phyloP scores from a whole-genome alignment of 2,888 invertebrate species.

The Girardia tigrina region DNA sequence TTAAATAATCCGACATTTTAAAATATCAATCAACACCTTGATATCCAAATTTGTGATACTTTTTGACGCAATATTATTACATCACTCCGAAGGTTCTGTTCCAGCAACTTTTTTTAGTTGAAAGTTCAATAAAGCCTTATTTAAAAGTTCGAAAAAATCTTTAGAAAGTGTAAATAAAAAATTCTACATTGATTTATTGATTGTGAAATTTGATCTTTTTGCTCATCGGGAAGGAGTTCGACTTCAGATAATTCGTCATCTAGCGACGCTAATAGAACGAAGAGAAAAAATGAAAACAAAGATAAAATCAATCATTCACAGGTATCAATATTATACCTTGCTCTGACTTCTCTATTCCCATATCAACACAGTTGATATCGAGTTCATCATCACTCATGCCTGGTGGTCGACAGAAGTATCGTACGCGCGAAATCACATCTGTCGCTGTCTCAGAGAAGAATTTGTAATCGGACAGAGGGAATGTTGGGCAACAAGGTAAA shows the following conservation, averaged over 20 bases:
- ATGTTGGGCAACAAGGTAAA: slow-evolving; percentile 32
- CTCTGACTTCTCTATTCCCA: neutral
- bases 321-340: neutral
- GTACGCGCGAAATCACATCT: slow-evolving; percentile 32
- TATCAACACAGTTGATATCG: neutral
- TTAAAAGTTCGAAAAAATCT: too few relatives aligned
- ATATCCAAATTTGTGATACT: too few relatives aligned
- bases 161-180: too few relatives aligned
- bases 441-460: slow-evolving; percentile 33
- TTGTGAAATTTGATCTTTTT: neutral
- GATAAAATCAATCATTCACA: too few relatives aligned
- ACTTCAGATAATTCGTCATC: neutral
- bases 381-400: slow-evolving; percentile 38
- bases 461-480: slow-evolving; percentile 34
- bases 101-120: too few relatives aligned
- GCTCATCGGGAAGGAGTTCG: neutral
- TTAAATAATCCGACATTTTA: too few relatives aligned
- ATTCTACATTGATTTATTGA: neutral
- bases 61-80: too few relatives aligned
- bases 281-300: too few relatives aligned
- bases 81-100: too few relatives aligned
- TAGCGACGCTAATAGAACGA: too few relatives aligned
- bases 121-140: too few relatives aligned
- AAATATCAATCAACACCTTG: too few relatives aligned
- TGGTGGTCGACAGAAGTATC: slow-evolving; percentile 39